These are phyloP conservation scores for Galbula dea DNA, from an alignment of 2,113 vertebrate species.

Conservation along the genomic window DNA sequence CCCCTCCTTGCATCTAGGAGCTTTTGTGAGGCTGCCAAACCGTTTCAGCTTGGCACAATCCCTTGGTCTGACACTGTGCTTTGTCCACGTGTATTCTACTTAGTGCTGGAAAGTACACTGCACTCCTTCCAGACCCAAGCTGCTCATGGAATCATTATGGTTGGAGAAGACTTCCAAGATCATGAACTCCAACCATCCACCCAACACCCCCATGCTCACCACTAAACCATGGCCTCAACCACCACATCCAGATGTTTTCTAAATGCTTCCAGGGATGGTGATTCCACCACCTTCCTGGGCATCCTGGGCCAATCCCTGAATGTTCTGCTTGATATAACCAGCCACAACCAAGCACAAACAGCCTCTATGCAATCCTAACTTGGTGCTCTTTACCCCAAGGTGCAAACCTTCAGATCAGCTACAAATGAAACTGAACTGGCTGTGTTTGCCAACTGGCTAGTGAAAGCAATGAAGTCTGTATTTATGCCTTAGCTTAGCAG, in stretches of 20 bases:
- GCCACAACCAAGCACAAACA: background rate
- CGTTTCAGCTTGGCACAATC: background rate
- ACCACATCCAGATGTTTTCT: too few species aligned
- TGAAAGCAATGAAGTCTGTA: background rate
- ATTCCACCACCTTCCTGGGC: too few species aligned
- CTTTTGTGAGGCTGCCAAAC: background rate
- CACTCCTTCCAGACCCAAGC: background rate
- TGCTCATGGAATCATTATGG: background rate
- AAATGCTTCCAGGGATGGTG: too few species aligned
- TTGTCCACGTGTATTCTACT: background rate
- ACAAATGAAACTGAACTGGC: background rate
- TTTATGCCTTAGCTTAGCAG: background rate
- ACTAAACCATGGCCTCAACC: too few species aligned
- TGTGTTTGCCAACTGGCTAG: background rate
- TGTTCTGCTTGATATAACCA: background rate
- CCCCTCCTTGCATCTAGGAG: background rate
- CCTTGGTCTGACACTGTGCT: background rate
- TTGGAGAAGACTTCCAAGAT: too few species aligned
- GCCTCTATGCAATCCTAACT: background rate
- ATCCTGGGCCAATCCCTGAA: too few species aligned
- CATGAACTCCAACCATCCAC: too few species aligned
- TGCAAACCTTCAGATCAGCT: background rate
- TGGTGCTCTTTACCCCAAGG: background rate
- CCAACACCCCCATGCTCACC: too few species aligned
- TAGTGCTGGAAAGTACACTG: background rate